A percentile compares a stretch with the other conserved stretches of the same genome.
Conservation (phyloP, 2,888 invertebrate genomes). For the Drosophila ustulata region DNA sequence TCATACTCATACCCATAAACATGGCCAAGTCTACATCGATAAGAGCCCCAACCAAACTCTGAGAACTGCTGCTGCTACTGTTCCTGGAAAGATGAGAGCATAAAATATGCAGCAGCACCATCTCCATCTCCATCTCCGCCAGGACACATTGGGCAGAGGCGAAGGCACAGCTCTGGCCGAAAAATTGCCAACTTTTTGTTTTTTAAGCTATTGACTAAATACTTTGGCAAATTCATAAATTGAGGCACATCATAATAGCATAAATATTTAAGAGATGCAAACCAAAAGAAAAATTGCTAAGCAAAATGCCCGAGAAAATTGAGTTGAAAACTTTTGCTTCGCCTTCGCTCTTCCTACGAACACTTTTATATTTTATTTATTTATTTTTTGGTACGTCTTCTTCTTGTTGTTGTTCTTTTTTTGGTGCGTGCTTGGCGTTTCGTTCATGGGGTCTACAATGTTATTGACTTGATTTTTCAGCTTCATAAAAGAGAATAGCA, state of each 20-base stretch:
- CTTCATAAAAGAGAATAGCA: slow-evolving; percentile 42
- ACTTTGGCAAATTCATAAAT: slow-evolving; percentile 79
- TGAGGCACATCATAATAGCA: slow-evolving; percentile 68
- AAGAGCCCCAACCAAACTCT: slow-evolving; percentile 36
- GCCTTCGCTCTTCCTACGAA: not conserved
- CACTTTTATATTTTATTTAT: not conserved
- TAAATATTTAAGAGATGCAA: slow-evolving; percentile 72
- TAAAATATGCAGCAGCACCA: slow-evolving; percentile 64
- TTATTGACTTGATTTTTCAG: slow-evolving; percentile 69
- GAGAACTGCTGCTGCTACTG: not conserved
- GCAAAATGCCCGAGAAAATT: slow-evolving; percentile 62
- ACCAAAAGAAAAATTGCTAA: slow-evolving; percentile 45
- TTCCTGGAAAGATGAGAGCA: slow-evolving; percentile 15
- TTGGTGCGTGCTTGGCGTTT: slow-evolving; percentile 28
- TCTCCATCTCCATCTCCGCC: slow-evolving; percentile 38
- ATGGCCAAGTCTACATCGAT: slow-evolving; percentile 60
- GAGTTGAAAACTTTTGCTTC: slow-evolving; percentile 65
- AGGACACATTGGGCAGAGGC: slow-evolving; percentile 8
- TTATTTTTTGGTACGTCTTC: not conserved
- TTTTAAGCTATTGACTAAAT: slow-evolving; percentile 77
- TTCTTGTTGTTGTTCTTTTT: not conserved
- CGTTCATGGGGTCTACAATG: slow-evolving; percentile 37
- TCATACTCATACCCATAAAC: slow-evolving; percentile 57
- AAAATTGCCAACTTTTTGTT: slow-evolving; percentile 46
- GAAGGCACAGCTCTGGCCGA: slow-evolving; percentile 24